Conservation (phyloP, 2,888 invertebrate genomes). For the Brenthis ino region DNA sequence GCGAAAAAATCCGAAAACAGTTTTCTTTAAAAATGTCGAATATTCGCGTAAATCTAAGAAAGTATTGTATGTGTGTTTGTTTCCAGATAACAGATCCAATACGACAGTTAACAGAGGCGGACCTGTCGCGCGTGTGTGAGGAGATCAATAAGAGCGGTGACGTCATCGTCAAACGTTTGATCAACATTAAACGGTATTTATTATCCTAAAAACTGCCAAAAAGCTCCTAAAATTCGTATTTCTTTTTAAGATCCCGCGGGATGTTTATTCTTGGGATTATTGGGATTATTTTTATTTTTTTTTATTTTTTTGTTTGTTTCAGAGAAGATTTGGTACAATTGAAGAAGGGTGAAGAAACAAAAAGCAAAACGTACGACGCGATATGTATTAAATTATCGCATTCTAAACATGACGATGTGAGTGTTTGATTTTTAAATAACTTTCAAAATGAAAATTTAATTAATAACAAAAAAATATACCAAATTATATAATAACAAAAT, state of each 20-base stretch:
- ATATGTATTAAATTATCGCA: constrained; percentile 84
- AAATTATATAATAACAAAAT: too few species aligned
- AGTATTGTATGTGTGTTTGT: not conserved
- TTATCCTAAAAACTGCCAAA: too few species aligned
- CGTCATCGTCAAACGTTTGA: constrained; percentile 52
- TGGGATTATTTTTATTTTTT: too few species aligned
- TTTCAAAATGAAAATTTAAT: too few species aligned
- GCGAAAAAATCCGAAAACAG: too few species aligned
- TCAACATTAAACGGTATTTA: constrained; percentile 56
- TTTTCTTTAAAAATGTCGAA: too few species aligned
- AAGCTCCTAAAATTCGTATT: too few species aligned
- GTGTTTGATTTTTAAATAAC: constrained; percentile 8
- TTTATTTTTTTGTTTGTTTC: constrained; percentile 36
- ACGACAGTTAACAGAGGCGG: constrained; percentile 49
- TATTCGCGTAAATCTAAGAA: too few species aligned
- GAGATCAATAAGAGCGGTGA: constrained; percentile 51
- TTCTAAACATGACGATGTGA: constrained; percentile 50
- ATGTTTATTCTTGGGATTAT: not conserved
- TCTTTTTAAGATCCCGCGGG: too few species aligned
- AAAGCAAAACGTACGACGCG: constrained; percentile 93
- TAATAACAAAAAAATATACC: too few species aligned
- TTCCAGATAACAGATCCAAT: constrained; percentile 63
- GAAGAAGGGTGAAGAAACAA: constrained; percentile 93
- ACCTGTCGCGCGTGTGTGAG: constrained; percentile 54
- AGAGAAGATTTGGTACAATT: constrained; percentile 86